Conservation (phyloP, 2,888 invertebrate species). For the Euzetes globulus region DNA sequence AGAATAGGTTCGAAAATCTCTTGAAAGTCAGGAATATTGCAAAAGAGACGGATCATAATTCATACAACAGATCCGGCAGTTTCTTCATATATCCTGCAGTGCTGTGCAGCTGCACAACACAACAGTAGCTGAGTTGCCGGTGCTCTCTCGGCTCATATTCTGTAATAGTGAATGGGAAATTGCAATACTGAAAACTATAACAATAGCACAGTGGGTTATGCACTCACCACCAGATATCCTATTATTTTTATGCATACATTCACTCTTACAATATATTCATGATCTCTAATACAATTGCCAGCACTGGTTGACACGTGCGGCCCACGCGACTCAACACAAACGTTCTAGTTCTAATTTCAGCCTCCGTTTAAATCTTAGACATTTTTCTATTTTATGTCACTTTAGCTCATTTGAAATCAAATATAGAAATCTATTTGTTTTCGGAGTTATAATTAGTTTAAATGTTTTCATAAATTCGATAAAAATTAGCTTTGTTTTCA, state of each 20-base stretch:
- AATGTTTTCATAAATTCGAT: too few relatives aligned
- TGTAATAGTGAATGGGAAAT: conserved; percentile 24
- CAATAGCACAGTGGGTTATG: conserved; percentile 16
- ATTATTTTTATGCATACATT: conserved; percentile 13
- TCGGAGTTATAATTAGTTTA: too few relatives aligned
- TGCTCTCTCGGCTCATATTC: conserved; percentile 16
- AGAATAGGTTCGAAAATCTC: background rate
- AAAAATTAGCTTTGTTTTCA: too few relatives aligned
- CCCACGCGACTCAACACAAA: conserved; percentile 22
- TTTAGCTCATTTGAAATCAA: too few relatives aligned
- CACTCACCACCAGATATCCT: conserved; percentile 20
- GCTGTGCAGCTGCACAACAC: conserved; percentile 25
- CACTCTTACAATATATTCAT: conserved; percentile 1
- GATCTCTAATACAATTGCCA: background rate
- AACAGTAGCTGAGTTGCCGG: conserved; percentile 16
- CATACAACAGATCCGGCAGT: conserved; percentile 29
- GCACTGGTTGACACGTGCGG: conserved; percentile 11
- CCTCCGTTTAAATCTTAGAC: too few relatives aligned
- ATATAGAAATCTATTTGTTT: too few relatives aligned
- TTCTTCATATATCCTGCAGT: conserved; percentile 23
- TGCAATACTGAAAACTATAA: conserved; percentile 9
- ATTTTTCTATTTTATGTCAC: too few relatives aligned
- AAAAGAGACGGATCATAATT: conserved; percentile 21
- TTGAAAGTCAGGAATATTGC: background rate
- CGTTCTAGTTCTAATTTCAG: background rate